Conservation (phyloP, 92 coral and sea anemone species). For the Epizoanthus stellaris region DNA sequence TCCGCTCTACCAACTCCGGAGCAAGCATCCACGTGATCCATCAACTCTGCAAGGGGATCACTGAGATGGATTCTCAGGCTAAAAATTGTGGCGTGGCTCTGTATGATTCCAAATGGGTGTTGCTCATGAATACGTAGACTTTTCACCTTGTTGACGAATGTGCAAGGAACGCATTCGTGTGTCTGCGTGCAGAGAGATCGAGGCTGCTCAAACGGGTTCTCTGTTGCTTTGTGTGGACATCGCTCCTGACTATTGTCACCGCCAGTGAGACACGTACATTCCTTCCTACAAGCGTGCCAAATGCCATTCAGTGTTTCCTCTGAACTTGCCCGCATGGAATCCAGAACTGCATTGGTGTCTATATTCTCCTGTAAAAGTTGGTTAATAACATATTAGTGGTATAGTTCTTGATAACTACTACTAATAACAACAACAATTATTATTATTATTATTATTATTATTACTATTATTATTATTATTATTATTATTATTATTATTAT, state of each 20-base stretch:
- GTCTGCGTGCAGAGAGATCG: neutral
- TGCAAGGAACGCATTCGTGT: conserved; percentile 16
- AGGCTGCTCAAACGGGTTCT: neutral
- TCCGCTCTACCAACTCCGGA: neutral
- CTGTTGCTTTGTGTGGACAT: conserved; percentile 6
- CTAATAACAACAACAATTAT: too few species aligned
- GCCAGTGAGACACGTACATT: conserved; percentile 8
- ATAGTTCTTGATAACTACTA: too few species aligned
- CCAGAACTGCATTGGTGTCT: too few species aligned
- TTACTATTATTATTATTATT: too few species aligned
- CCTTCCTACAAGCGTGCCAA: conserved; percentile 7
- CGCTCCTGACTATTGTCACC: conserved; percentile 7
- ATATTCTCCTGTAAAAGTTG: too few species aligned
- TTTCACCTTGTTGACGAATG: conserved; percentile 2
- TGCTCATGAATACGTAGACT: neutral
- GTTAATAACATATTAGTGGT: too few species aligned
- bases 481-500: too few species aligned
- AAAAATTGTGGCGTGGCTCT: conserved; percentile 8
- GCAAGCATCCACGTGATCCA: neutral
- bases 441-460: too few species aligned
- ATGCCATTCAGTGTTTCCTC: too few species aligned
- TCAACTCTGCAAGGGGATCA: conserved; percentile 14
- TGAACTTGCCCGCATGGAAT: too few species aligned
- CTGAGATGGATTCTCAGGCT: neutral
- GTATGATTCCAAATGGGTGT: neutral